Percentiles rank a stretch among this genome's conserved stretches.
phyloP scores from a whole-genome alignment of 1,140 invertebrate species.

The Meloidogyne exigua region DNA sequence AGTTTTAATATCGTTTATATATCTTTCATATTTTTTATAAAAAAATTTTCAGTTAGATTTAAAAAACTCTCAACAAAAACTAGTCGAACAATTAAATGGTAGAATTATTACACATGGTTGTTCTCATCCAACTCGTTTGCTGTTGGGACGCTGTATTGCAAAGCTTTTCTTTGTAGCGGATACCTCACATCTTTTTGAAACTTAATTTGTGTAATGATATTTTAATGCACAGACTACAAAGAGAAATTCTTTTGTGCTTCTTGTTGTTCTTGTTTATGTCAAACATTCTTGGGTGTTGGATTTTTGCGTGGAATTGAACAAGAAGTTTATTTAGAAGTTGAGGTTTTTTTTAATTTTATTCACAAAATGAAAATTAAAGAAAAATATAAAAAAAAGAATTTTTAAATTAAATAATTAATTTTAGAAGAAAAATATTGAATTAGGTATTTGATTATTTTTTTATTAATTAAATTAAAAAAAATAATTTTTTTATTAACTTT shows the following conservation, averaged over 20 bases:
- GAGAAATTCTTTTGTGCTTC: constrained; percentile 82
- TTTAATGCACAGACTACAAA: constrained; percentile 90
- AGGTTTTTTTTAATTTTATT: constrained; percentile 28
- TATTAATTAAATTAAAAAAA: too few species aligned
- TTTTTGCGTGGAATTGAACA: constrained; percentile 76
- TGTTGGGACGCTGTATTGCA: constrained; percentile 83
- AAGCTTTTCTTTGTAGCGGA: constrained; percentile 94
- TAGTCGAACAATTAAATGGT: constrained; percentile 86
- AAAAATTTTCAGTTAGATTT: constrained; percentile 83
- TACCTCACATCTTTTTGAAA: constrained; percentile 92
- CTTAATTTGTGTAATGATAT: constrained; percentile 95
- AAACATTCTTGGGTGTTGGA: constrained; percentile 62
- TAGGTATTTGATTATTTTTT: too few species aligned
- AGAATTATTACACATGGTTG: constrained; percentile 79
- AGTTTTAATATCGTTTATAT: too few species aligned
- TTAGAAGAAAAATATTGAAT: too few species aligned
- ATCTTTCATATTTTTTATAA: constrained; percentile 64
- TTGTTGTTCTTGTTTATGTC: constrained; percentile 79
- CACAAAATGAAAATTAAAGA: too few species aligned
- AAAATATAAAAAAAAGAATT: too few species aligned
- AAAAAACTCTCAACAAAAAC: constrained; percentile 89
- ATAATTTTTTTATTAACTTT: too few species aligned
- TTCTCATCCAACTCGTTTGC: constrained; percentile 83
- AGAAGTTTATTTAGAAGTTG: constrained; percentile 88
- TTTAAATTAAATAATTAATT: too few species aligned